Percentiles rank a stretch among this genome's conserved stretches.
phyloP scores from a whole-genome alignment of 2,113 vertebrate genomes.

The Baryphthengus martii region DNA sequence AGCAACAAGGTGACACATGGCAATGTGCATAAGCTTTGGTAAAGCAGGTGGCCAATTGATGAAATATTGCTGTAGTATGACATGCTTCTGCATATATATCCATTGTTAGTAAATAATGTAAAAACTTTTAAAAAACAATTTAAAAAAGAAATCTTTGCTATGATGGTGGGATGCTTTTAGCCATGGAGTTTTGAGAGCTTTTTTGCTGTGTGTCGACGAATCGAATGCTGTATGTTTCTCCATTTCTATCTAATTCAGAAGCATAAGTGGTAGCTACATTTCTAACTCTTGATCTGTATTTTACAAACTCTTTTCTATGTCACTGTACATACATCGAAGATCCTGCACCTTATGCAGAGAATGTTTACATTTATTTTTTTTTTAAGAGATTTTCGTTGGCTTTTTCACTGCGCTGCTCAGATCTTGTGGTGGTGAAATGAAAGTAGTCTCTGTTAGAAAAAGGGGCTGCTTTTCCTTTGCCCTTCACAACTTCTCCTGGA shows the following conservation, averaged over 20 bases:
- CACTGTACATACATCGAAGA: conserved; percentile 27
- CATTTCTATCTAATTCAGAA: neutral
- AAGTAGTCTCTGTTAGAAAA: neutral
- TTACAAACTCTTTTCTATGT: conserved; percentile 2
- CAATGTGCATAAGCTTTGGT: neutral
- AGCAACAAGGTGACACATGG: neutral
- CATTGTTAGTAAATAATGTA: conserved; percentile 35
- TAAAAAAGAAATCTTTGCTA: neutral
- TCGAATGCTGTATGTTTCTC: conserved; percentile 23
- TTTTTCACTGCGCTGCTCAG: conserved; percentile 2
- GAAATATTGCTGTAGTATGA: conserved; percentile 23
- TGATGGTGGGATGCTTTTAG: conserved; percentile 12
- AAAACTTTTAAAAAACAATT: neutral
- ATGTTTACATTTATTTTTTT: conserved; percentile 36
- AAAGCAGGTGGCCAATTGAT: neutral
- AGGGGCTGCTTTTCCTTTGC: neutral
- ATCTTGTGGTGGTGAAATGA: conserved; percentile 7
- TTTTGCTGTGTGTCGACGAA: conserved; percentile 11
- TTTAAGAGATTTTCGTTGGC: neutral
- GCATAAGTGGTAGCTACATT: neutral
- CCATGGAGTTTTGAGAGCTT: neutral
- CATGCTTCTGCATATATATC: conserved; percentile 35
- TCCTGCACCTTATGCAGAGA: conserved; percentile 63
- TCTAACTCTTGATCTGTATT: neutral
- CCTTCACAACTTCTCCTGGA: neutral